Evolutionary conservation across 2,113 vertebrate species (phyloP).

Genomic region (Saguinus imperator): DNA sequence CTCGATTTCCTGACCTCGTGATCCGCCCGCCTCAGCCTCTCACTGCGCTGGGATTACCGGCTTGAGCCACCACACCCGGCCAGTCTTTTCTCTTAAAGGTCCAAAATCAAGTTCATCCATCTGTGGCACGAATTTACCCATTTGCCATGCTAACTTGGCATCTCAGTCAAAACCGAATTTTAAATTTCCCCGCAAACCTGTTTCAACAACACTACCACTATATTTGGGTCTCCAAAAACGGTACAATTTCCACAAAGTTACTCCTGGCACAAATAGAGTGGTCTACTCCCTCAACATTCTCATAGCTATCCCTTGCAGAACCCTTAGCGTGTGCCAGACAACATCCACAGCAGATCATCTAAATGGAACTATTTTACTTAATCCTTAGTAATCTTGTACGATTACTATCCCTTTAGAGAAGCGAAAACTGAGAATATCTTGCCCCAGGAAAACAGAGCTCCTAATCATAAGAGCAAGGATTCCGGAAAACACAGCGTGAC

Average conservation of each 20-base stretch:
- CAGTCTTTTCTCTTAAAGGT: neutral
- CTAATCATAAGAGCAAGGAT: neutral
- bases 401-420: neutral
- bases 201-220: neutral
- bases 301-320: rapidly evolving
- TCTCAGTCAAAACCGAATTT: neutral
- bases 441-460: neutral
- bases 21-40: too few species aligned
- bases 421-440: neutral
- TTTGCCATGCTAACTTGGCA: neutral
- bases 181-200: neutral
- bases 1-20: too few species aligned
- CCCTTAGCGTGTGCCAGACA: neutral
- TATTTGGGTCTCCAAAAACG: neutral
- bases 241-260: neutral
- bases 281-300: neutral
- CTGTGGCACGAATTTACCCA: neutral
- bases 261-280: neutral
- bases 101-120: neutral
- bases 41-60: too few species aligned
- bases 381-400: neutral
- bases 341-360: neutral
- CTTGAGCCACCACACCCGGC: too few species aligned
- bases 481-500: neutral
- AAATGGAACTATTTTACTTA: neutral